Conservation (phyloP, 2,797 vertebrate genomes). For the Hydrocynus forskahlii region DNA sequence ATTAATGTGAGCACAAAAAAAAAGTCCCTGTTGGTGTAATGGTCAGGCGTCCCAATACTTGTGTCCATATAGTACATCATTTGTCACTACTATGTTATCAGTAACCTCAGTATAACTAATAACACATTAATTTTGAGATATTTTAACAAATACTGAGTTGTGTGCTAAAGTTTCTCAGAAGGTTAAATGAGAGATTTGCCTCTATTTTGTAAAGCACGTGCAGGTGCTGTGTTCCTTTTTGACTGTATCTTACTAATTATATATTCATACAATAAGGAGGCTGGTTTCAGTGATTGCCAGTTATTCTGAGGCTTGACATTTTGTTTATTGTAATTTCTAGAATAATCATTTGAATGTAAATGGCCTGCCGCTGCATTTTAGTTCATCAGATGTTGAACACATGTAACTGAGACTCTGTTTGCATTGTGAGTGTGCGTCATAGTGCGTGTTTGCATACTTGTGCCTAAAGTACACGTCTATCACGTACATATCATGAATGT, state of each 20-base stretch:
- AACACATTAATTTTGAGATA: no score
- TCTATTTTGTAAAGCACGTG: neutral
- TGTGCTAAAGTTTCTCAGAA: neutral
- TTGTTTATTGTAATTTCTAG: neutral
- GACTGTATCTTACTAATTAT: no score
- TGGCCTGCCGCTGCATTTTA: no score
- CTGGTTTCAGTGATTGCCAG: neutral
- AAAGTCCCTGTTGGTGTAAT: no score
- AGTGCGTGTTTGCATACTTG: neutral
- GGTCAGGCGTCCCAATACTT: no score
- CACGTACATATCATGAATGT: neutral
- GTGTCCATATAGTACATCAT: no score
- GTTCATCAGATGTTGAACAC: neutral
- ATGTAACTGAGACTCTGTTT: neutral
- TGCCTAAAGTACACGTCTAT: neutral
- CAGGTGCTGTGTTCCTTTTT: neutral
- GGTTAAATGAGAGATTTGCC: neutral
- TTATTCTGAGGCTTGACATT: neutral
- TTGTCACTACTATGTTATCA: no score
- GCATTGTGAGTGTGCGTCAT: neutral
- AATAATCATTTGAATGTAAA: neutral
- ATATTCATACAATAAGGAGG: no score
- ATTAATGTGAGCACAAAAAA: no score
- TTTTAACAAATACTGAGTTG: neutral
- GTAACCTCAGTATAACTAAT: no score